Evolutionary conservation across 2,888 invertebrate genomes (phyloP), one percentile per base, ranked within the genome.

Genomic region (Crocallis elinguaria): DNA sequence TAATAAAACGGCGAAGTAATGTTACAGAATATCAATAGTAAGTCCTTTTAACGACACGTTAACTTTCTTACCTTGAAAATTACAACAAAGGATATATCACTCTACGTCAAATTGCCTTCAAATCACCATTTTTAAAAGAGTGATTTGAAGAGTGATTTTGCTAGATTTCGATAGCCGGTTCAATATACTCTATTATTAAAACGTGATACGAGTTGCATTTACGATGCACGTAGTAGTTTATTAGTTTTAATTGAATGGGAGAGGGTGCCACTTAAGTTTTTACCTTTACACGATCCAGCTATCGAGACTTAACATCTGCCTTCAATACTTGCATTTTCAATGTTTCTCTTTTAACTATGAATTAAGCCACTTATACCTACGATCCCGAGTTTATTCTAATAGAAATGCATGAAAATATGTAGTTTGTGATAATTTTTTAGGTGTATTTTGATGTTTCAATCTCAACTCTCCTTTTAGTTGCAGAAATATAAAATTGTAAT

Each of bases 191-290:
- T 37, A 51, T 48, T 38, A 55, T 56, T 57, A 36, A 54, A 50
- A 50, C 45, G 37, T 25, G 23, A 29, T 29, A 29, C 23, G 16
- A 33, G 17, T 23, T 45, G 46, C 51, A 43, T 43, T 50, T 48
- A 44, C 32, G 23, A n/a, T 45, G 29, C 45, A 44, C 39, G 39
- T 39, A 37, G 30, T 3, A 17, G 52, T 39, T 41, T 49, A 39
- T 50, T 52, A 38, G 33, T 46, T 49, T 44, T 49, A 41, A 56
- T 49, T 42, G 14, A 42, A 53, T 11, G 12, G 38, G 32, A 41
- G 49, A 57, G 39, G 41, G 37, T 54, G 45, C 57, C 25, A 42
- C 14, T 53, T 42, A 42, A 41, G 43, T 55, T 49, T 42, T 55
- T 39, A 27, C 33, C 16, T 14, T 6, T 48, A 46, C 53, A 29